Conservation (phyloP, 2,113 vertebrate species). For the Carlito syrichta region DNA sequence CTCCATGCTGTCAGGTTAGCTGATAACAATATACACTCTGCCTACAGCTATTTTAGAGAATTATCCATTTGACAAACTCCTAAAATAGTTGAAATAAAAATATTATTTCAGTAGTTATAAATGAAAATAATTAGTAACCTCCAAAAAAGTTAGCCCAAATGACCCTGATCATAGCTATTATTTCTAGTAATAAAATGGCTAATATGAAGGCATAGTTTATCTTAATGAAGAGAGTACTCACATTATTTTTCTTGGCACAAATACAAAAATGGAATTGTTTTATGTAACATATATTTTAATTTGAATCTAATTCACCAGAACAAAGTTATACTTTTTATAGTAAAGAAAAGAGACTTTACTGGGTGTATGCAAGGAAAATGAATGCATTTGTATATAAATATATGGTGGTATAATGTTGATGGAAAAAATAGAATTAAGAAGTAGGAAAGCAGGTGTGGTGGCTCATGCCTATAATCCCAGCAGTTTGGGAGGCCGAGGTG, state of each 20-base stretch:
- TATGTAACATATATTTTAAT: not conserved
- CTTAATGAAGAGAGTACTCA: not conserved
- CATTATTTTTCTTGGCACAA: not conserved
- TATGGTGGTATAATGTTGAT: not conserved
- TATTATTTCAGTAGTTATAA: conserved; percentile 24
- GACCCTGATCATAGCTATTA: not conserved
- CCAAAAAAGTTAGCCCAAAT: not conserved
- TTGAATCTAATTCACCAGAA: not conserved
- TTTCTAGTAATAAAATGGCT: conserved; percentile 3
- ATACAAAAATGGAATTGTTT: not conserved
- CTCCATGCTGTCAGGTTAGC: not conserved
- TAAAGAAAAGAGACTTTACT: not conserved
- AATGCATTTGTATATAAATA: not conserved
- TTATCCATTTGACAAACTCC: not conserved
- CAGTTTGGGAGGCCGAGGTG: too few relatives aligned
- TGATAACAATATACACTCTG: not conserved
- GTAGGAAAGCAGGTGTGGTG: too few relatives aligned
- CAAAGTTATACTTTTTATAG: not conserved
- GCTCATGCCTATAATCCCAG: too few relatives aligned
- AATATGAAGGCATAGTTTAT: conserved; percentile 33
- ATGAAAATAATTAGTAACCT: conserved; percentile 41
- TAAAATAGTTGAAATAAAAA: conserved; percentile 11
- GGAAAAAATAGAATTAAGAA: not conserved
- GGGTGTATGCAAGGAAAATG: not conserved
- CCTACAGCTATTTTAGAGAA: not conserved